A percentile compares a stretch with the other conserved stretches of the same genome.
These are phyloP conservation scores for Pyrrhia umbra DNA, from an alignment of 2,888 invertebrate species.

Conservation along the genomic window DNA sequence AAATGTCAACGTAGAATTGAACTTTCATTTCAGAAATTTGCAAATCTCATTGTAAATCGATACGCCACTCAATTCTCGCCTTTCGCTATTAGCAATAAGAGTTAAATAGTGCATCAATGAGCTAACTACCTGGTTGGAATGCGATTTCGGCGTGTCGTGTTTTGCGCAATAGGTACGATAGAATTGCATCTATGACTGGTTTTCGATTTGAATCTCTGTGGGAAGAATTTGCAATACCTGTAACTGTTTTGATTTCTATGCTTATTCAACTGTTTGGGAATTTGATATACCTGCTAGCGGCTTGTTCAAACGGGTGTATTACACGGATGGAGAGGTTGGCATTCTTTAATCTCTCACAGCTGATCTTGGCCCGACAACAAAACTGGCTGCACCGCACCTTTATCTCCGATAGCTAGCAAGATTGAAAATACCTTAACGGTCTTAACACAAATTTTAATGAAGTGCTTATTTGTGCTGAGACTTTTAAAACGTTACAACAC, in stretches of 20 bases:
- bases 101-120: conserved; percentile 47
- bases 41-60: conserved; percentile 55
- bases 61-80: conserved; percentile 54
- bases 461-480: background rate
- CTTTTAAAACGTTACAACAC: background rate
- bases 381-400: conserved; percentile 8
- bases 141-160: conserved; percentile 70
- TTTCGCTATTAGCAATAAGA: conserved; percentile 51
- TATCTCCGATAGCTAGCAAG: conserved; percentile 20
- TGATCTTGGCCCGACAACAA: conserved; percentile 31
- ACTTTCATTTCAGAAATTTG: no score
- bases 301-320: conserved; percentile 19
- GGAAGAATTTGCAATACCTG: conserved; percentile 62
- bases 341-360: conserved; percentile 33
- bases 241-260: conserved; percentile 51
- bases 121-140: conserved; percentile 66
- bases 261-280: conserved; percentile 36
- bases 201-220: conserved; percentile 73
- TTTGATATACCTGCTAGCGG: conserved; percentile 23
- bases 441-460: conserved; percentile 1
- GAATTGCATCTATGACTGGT: conserved; percentile 72
- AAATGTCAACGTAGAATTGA: conserved; percentile 56
- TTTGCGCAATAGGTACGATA: conserved; percentile 71
- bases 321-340: conserved; percentile 9
- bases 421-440: conserved; percentile 3